Evolutionary conservation across 2,888 invertebrate species (phyloP).

Genomic region (Elgonia sp.): DNA sequence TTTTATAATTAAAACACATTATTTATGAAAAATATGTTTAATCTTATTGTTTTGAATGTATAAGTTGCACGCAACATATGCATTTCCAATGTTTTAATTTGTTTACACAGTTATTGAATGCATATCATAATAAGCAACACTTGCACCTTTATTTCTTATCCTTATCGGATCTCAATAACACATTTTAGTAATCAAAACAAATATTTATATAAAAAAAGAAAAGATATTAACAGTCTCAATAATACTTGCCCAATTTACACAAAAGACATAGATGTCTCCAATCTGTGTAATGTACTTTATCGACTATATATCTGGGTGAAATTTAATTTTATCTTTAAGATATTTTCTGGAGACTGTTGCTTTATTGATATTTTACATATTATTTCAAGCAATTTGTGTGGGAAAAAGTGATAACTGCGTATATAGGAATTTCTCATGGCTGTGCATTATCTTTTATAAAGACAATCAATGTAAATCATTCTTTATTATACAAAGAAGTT

Average conservation of each 20-base stretch:
- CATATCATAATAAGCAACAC: background rate
- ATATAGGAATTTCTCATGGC: background rate
- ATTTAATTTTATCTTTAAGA: conserved; percentile 13
- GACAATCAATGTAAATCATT: background rate
- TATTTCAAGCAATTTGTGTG: conserved; percentile 13
- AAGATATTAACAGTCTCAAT: background rate
- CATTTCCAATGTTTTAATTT: no score
- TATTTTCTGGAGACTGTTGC: conserved; percentile 14
- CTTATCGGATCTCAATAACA: background rate
- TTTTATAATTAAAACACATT: no score
- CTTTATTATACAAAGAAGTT: background rate
- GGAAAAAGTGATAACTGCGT: conserved; percentile 13
- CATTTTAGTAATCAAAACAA: conserved; percentile 1
- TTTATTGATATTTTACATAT: conserved; percentile 25
- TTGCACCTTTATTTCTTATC: background rate
- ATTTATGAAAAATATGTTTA: background rate
- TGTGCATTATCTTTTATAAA: background rate
- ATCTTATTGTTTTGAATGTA: background rate
- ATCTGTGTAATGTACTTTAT: conserved; percentile 21
- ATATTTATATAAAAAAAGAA: background rate
- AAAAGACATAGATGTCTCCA: background rate
- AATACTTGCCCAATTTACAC: background rate
- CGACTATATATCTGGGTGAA: conserved; percentile 7
- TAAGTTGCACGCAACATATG: no score
- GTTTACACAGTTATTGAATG: background rate